Evolutionary conservation across 1,140 invertebrate genomes (phyloP).

Genomic region (Achatina immaculata): DNA sequence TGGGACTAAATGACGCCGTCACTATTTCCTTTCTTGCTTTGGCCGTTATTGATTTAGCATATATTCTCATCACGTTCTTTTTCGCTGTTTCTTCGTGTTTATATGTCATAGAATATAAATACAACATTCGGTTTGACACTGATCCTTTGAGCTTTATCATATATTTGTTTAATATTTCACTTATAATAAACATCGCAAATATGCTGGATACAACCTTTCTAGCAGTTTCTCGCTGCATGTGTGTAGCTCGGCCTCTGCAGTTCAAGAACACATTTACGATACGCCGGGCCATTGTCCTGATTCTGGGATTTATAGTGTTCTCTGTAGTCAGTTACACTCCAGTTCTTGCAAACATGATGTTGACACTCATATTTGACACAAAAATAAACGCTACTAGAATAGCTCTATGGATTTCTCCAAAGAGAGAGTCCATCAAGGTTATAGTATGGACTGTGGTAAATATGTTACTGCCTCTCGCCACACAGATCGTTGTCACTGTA

Average conservation of each 20-base stretch:
- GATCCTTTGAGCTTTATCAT: neutral
- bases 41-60: slow-evolving; percentile 8
- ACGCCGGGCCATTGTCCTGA: neutral
- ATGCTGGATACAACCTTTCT: neutral
- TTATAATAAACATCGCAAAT: neutral
- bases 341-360: neutral
- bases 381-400: neutral
- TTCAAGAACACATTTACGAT: neutral
- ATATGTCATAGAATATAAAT: neutral
- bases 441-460: neutral
- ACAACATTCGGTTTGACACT: neutral
- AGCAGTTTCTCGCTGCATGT: slow-evolving; percentile 10
- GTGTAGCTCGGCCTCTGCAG: neutral
- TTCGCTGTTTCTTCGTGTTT: neutral
- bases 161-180: neutral
- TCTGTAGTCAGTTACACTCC: neutral
- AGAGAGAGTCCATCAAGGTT: neutral
- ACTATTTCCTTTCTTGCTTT: slow-evolving; percentile 5
- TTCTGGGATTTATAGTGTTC: neutral
- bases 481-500: neutral
- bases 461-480: neutral
- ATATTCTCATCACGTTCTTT: neutral
- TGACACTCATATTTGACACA: neutral
- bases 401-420: neutral
- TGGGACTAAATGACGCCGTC: slow-evolving; percentile 14